phyloP scores from a whole-genome alignment of 2,113 vertebrate genomes.

The Elephantulus edwardii region DNA sequence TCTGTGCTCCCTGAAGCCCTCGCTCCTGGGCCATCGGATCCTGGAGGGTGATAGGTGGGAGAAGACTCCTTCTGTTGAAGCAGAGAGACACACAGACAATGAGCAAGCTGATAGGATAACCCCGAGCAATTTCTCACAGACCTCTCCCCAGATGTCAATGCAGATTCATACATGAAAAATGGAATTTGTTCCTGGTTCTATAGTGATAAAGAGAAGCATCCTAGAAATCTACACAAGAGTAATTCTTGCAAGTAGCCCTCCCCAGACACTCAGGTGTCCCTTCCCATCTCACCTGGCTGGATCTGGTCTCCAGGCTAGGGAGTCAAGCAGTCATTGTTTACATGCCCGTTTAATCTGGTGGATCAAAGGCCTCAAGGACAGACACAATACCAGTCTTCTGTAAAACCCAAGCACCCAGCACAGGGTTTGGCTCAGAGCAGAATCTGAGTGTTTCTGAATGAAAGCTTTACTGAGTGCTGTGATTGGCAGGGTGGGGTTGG shows the following conservation, averaged over 20 bases:
- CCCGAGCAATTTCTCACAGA: neutral
- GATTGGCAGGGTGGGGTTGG: neutral
- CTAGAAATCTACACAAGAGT: neutral
- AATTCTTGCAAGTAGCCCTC: neutral
- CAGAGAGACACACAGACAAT: neutral
- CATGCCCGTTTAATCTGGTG: neutral
- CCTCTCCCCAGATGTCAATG: neutral
- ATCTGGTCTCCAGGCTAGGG: too few relatives aligned
- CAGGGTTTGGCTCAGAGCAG: neutral
- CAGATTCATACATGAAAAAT: neutral
- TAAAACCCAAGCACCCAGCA: neutral
- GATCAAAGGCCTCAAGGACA: neutral
- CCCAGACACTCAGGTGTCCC: neutral
- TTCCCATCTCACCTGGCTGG: neutral
- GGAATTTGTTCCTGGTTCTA: neutral
- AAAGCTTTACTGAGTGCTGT: neutral
- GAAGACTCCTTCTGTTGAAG: constrained; percentile 62
- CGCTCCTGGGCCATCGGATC: constrained; percentile 46
- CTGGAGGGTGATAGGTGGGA: neutral
- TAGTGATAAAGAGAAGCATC: neutral
- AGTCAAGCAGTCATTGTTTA: neutral
- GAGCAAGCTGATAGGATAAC: neutral
- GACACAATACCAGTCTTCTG: neutral
- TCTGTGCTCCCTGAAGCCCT: constrained; percentile 26
- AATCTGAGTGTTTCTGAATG: neutral